A percentile compares a stretch with the other conserved stretches of the same genome.
phyloP scores from a whole-genome alignment of 2,797 vertebrate genomes.

The Tragopan temminckii region DNA sequence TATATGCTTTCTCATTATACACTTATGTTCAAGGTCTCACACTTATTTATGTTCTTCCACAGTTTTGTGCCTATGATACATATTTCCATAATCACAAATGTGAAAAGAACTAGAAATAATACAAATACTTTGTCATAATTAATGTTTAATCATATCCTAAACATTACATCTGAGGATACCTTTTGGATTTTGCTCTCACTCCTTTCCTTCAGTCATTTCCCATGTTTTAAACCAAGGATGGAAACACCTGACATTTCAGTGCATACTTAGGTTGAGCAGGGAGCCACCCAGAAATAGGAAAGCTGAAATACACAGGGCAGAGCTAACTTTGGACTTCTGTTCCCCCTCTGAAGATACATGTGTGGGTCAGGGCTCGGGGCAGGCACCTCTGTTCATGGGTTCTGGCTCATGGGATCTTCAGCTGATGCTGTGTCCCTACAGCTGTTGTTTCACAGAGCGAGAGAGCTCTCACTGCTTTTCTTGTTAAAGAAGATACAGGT shows the following conservation, averaged over 20 bases:
- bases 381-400: not conserved
- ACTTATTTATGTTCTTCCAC: not conserved
- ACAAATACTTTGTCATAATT: not conserved
- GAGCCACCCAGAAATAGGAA: not conserved
- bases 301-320: not conserved
- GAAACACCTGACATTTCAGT: no score
- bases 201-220: not conserved
- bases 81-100: not conserved
- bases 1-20: not conserved
- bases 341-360: not conserved
- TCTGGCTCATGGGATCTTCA: not conserved
- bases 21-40: conserved; percentile 5
- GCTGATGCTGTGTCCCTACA: not conserved
- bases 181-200: not conserved
- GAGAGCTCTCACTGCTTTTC: not conserved
- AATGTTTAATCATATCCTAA: not conserved
- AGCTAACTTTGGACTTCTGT: not conserved
- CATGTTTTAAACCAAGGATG: not conserved
- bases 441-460: not conserved
- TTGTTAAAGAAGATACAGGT: not conserved
- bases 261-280: not conserved
- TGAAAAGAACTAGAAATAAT: not conserved
- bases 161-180: not conserved
- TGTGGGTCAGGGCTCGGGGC: not conserved
- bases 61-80: not conserved